Percentiles rank a stretch among this genome's conserved stretches.
Evolutionary conservation across 1,140 invertebrate genomes (phyloP).

Genomic region (Musca domestica): DNA sequence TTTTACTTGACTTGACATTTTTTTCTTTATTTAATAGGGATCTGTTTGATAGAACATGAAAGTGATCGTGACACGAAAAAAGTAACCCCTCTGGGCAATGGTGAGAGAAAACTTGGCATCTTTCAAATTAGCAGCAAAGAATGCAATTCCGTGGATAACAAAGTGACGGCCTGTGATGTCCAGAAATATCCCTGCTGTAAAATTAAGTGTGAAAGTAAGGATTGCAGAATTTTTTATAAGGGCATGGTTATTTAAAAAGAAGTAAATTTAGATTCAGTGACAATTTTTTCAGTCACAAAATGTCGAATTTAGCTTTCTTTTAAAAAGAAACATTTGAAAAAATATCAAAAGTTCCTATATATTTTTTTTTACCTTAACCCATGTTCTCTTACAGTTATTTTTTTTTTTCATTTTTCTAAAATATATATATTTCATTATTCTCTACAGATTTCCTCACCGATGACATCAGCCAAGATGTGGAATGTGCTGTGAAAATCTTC

Average conservation of each 20-base stretch:
- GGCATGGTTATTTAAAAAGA: too few relatives aligned
- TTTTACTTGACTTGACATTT: background rate
- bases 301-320: too few relatives aligned
- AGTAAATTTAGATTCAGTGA: too few relatives aligned
- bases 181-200: background rate
- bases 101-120: slow-evolving; percentile 65
- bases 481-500: slow-evolving; percentile 65
- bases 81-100: slow-evolving; percentile 60
- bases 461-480: slow-evolving; percentile 67
- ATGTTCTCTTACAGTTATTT: too few relatives aligned
- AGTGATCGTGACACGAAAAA: slow-evolving; percentile 63
- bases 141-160: slow-evolving; percentile 35
- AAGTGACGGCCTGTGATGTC: slow-evolving; percentile 39
- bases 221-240: too few relatives aligned
- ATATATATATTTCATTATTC: too few relatives aligned
- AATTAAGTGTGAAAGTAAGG: slow-evolving; percentile 41
- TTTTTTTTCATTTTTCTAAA: too few relatives aligned
- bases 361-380: too few relatives aligned
- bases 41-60: slow-evolving; percentile 70
- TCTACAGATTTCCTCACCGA: slow-evolving; percentile 63
- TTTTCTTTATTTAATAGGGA: slow-evolving; percentile 56
- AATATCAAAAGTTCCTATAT: too few relatives aligned
- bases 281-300: too few relatives aligned
- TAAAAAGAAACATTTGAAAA: too few relatives aligned
- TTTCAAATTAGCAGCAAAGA: slow-evolving; percentile 58